Conservation (phyloP, 2,797 vertebrate species). For the Zalophus californianus region DNA sequence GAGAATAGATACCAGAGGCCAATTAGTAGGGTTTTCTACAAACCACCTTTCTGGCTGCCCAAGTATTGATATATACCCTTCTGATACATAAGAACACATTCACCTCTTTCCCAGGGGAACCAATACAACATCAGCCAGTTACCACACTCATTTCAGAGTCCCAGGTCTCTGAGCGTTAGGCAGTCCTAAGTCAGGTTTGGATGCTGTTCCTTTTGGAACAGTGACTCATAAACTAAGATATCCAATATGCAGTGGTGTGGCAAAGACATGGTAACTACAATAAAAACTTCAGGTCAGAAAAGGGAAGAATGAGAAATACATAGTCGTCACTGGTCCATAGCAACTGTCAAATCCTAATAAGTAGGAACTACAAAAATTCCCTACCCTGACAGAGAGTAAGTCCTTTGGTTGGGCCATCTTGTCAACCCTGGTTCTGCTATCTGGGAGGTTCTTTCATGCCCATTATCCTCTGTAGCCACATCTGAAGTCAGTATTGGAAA, state of each 20-base stretch:
- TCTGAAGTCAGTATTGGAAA: not conserved
- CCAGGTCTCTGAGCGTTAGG: not conserved
- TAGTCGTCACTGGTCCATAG: not conserved
- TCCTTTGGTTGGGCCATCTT: not conserved
- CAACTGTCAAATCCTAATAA: not conserved
- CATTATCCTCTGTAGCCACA: not conserved
- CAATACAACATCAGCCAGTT: not conserved
- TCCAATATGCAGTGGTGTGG: not conserved
- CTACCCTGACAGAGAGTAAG: not conserved
- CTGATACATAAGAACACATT: conserved; percentile 1
- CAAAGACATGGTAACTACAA: not conserved
- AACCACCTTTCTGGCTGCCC: not conserved
- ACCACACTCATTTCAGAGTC: not conserved
- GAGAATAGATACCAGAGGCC: not conserved
- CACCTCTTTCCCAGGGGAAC: not conserved
- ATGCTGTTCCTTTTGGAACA: not conserved
- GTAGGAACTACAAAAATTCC: not conserved
- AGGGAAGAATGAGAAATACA: not conserved
- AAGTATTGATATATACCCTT: not conserved
- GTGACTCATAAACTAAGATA: not conserved
- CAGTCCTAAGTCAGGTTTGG: not conserved
- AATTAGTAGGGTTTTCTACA: not conserved
- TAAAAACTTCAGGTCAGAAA: conserved; percentile 4
- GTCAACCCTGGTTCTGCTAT: not conserved
- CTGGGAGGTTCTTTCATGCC: not conserved